phyloP scores from a whole-genome alignment of 2,888 invertebrate species.

The Cephus spinipes region DNA sequence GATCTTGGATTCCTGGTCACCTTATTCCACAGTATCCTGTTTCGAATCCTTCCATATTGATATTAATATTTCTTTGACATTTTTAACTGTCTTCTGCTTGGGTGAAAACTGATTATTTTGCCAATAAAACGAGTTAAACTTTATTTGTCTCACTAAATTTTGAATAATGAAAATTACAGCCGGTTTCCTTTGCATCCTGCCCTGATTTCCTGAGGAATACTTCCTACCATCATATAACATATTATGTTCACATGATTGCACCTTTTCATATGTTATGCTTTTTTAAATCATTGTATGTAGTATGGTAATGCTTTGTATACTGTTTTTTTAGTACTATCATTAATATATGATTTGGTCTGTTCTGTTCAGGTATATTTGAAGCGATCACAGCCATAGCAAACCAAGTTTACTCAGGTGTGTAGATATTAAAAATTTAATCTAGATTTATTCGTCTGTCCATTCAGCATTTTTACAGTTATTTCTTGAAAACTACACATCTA shows the following conservation, averaged over 20 bases:
- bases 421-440: constrained; percentile 35
- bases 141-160: not conserved
- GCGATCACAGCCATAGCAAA: constrained; percentile 62
- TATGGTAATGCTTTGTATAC: not conserved
- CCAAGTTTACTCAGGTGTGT: constrained; percentile 66
- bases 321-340: constrained; percentile 21
- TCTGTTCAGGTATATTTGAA: constrained; percentile 66
- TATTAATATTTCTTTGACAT: not conserved
- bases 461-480: constrained; percentile 51
- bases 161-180: too few species aligned
- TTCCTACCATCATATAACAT: not conserved
- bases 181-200: too few species aligned
- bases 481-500: not conserved
- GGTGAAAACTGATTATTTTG: not conserved
- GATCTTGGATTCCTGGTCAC: constrained; percentile 12
- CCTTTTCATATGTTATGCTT: not conserved
- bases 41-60: not conserved
- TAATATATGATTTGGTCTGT: constrained; percentile 60
- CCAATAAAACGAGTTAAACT: not conserved
- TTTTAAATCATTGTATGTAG: too few species aligned
- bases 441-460: constrained; percentile 56
- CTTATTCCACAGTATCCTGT: not conserved
- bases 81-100: not conserved
- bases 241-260: not conserved
- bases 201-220: too few species aligned